These are phyloP conservation scores for Manduca sexta DNA, from an alignment of 1,140 invertebrate genomes.

Conservation along the genomic window DNA sequence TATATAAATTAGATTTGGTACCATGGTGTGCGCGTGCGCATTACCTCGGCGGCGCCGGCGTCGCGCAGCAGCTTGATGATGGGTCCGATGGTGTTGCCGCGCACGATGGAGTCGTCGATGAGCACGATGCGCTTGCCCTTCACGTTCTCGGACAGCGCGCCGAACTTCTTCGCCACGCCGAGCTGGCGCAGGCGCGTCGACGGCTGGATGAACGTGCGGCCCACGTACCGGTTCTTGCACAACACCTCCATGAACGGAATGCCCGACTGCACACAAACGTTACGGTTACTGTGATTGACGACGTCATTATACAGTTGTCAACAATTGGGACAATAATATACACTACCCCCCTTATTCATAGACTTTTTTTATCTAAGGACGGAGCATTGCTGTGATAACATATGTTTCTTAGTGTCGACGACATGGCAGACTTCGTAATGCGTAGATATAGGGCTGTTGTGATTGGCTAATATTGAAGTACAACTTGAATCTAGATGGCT, in stretches of 20 bases:
- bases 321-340: too few relatives aligned
- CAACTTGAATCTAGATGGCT: too few relatives aligned
- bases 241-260: slow-evolving; percentile 94
- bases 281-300: too few relatives aligned
- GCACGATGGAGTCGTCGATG: slow-evolving; percentile 97
- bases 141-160: slow-evolving; percentile 93
- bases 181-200: slow-evolving; percentile 91
- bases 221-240: slow-evolving; percentile 97
- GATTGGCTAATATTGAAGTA: too few relatives aligned
- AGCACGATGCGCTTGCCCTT: slow-evolving; percentile 90
- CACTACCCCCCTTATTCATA: too few relatives aligned
- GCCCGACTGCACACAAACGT: slow-evolving; percentile 76
- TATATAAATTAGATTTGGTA: not conserved
- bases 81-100: slow-evolving; percentile 97
- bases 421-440: too few relatives aligned
- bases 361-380: too few relatives aligned
- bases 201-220: slow-evolving; percentile 97
- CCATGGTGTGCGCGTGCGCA: not conserved
- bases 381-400: too few relatives aligned
- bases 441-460: too few relatives aligned
- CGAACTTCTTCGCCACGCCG: slow-evolving; percentile 97
- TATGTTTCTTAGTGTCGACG: too few relatives aligned
- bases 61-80: slow-evolving; percentile 95
- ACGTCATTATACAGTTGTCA: too few relatives aligned
- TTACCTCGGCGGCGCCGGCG: slow-evolving; percentile 94